Conservation (phyloP, 1,140 invertebrate species). For the Drosophila seguyi region DNA sequence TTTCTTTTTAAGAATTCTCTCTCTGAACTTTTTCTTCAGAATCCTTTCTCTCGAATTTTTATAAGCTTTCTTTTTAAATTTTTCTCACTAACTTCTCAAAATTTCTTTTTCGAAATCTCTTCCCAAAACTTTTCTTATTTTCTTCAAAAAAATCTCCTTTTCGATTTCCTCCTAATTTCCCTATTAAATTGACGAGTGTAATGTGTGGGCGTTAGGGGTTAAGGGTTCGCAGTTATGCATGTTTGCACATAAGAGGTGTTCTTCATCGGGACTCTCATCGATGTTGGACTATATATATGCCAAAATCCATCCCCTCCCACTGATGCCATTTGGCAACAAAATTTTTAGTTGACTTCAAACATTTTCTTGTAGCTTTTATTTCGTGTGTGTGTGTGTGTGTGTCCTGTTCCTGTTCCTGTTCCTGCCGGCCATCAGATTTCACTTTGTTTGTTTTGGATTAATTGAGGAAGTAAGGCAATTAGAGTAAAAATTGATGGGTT, state of each 20-base stretch:
- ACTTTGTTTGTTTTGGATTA: conserved; percentile 42
- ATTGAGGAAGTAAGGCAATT: conserved; percentile 46
- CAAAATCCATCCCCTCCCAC: background rate
- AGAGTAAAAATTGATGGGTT: conserved; percentile 49
- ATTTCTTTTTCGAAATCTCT: too few relatives aligned
- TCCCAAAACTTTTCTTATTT: too few relatives aligned
- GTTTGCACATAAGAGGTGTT: conserved; percentile 17
- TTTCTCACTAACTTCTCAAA: too few relatives aligned
- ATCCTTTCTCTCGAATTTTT: too few relatives aligned
- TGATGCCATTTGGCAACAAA: conserved; percentile 23
- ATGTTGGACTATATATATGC: conserved; percentile 4
- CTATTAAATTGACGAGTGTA: background rate
- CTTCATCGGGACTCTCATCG: conserved; percentile 5
- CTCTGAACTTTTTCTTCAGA: background rate
- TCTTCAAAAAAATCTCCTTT: too few relatives aligned
- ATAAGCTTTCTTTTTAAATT: too few relatives aligned
- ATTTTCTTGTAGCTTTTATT: conserved; percentile 18
- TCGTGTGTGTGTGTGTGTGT: background rate
- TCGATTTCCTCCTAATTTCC: too few relatives aligned
- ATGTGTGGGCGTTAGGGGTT: background rate
- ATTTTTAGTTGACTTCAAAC: conserved; percentile 36
- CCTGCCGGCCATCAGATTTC: conserved; percentile 7
- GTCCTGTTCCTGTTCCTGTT: conserved; percentile 1
- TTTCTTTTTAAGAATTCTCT: background rate
- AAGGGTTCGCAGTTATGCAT: background rate